phyloP scores from a whole-genome alignment of 2,797 vertebrate species.

The Rhynchonycteris naso region DNA sequence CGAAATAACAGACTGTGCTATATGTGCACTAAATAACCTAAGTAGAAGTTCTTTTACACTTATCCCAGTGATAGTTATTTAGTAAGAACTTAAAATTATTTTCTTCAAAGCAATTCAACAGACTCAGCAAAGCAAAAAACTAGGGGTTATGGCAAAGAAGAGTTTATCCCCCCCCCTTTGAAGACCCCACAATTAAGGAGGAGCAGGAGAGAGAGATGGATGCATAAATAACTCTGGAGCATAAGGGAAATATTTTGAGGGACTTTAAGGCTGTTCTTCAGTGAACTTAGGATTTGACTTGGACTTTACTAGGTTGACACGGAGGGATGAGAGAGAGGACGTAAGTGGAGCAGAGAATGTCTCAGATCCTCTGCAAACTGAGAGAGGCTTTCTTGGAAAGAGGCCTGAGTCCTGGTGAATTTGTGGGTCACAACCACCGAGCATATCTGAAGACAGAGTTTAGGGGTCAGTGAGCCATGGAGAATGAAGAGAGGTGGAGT shows the following conservation, averaged over 20 bases:
- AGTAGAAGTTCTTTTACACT: slow-evolving; percentile 9
- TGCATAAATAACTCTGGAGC: too few relatives aligned
- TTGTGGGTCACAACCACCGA: not conserved
- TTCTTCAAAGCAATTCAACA: not conserved
- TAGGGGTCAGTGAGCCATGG: not conserved
- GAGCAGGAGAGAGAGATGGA: not conserved
- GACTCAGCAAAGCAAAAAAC: not conserved
- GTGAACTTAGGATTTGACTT: not conserved
- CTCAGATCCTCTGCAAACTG: not conserved
- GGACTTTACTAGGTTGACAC: not conserved
- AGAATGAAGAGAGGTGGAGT: not conserved
- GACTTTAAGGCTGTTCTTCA: not conserved
- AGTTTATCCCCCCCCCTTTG: not conserved
- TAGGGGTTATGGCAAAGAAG: not conserved
- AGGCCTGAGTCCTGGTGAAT: not conserved
- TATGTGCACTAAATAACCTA: not conserved
- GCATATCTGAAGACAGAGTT: not conserved
- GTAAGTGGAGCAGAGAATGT: not conserved
- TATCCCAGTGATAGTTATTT: not conserved
- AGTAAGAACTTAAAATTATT: not conserved
- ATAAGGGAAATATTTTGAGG: not conserved
- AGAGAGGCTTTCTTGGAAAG: not conserved
- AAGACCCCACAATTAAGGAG: not conserved
- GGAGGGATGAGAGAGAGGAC: not conserved
- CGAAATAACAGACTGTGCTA: not conserved